Conservation (phyloP, 2,888 invertebrate species). For the Coremacera marginata region DNA sequence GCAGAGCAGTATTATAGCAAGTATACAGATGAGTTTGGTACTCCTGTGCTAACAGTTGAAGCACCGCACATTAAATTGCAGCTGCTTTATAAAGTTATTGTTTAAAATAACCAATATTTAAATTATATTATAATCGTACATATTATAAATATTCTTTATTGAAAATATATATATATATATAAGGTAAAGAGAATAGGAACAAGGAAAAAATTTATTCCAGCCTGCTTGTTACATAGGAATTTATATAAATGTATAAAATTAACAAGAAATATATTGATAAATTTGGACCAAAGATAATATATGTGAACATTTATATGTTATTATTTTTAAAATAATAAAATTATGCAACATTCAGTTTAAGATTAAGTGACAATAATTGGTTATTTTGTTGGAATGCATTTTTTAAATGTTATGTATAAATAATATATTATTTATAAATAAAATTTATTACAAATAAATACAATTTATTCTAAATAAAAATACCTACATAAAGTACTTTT, state of each 20-base stretch:
- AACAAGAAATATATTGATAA: not conserved
- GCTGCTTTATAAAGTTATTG: conserved; percentile 71
- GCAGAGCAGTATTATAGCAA: conserved; percentile 79
- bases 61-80: conserved; percentile 80
- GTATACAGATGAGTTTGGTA: conserved; percentile 74
- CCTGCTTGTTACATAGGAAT: not conserved
- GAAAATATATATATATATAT: not conserved
- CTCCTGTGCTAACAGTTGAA: conserved; percentile 73
- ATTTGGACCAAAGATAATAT: conserved; percentile 12
- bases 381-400: not conserved
- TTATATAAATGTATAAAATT: not conserved
- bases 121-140: not conserved
- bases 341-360: not conserved
- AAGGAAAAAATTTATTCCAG: not conserved
- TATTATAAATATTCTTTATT: not conserved
- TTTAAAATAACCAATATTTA: conserved; percentile 38
- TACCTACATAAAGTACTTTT: not conserved
- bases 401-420: not conserved
- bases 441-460: conserved; percentile 15
- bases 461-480: not conserved
- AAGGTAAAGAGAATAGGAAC: not conserved
- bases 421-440: not conserved
- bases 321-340: not conserved
- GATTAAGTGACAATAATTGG: not conserved
- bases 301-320: not conserved